These are phyloP conservation scores for Tiliqua scincoides DNA, from an alignment of 2,113 vertebrate species.

Conservation along the genomic window DNA sequence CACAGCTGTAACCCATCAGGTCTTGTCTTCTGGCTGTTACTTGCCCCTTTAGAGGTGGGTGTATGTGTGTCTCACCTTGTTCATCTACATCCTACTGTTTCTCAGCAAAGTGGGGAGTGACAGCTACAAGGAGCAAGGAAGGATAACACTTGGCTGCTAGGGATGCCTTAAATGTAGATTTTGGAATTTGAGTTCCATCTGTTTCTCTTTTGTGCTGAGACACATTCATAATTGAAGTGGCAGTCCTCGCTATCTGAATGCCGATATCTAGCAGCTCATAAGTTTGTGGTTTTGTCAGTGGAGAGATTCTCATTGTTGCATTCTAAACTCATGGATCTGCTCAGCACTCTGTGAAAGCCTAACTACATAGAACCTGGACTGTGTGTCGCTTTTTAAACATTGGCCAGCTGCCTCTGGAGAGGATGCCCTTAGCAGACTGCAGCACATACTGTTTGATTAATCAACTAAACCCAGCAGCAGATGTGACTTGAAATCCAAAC, in stretches of 20 bases:
- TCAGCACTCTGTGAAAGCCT: not conserved
- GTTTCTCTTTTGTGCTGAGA: not conserved
- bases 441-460: conserved; percentile 33
- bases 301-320: conserved; percentile 2
- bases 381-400: conserved; percentile 12
- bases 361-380: not conserved
- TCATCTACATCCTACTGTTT: not conserved
- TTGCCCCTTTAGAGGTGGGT: no score
- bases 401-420: conserved; percentile 21
- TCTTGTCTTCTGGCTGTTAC: not conserved
- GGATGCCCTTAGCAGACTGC: conserved; percentile 1
- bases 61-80: no score
- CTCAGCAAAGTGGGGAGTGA: not conserved
- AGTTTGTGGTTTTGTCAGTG: not conserved
- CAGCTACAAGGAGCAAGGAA: not conserved
- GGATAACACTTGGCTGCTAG: not conserved
- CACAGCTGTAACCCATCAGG: not conserved
- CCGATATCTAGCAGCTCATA: not conserved
- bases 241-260: not conserved
- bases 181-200: not conserved
- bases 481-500: conserved; percentile 35
- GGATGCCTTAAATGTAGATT: not conserved
- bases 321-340: not conserved
- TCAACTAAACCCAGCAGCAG: conserved; percentile 13
- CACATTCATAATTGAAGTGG: not conserved